Evolutionary conservation across 2,113 vertebrate genomes (phyloP).

Genomic region (Xenopus laevis): DNA sequence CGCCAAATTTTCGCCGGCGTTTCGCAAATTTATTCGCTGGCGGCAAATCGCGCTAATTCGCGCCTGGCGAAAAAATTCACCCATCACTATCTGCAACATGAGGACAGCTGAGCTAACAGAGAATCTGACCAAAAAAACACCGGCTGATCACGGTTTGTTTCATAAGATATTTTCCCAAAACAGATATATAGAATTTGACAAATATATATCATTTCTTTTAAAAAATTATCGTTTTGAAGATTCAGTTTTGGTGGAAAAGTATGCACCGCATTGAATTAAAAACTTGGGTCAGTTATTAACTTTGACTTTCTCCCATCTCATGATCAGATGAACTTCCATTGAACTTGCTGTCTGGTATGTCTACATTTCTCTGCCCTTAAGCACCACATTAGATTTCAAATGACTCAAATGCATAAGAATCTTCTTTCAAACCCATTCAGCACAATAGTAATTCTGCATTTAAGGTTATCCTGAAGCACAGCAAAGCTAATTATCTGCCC

Average conservation of each 20-base stretch:
- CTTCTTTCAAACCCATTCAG: constrained; percentile 42
- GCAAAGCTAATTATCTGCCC: constrained; percentile 52
- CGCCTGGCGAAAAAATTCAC: no score
- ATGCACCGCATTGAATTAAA: constrained; percentile 38
- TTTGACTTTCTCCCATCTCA: constrained; percentile 29
- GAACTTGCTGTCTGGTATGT: constrained; percentile 56
- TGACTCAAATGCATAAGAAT: constrained; percentile 58
- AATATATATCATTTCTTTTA: no score
- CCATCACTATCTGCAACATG: no score
- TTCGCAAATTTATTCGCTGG: no score
- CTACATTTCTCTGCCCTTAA: constrained; percentile 62
- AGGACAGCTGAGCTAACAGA: no score
- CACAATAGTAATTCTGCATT: constrained; percentile 50
- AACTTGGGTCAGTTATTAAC: constrained; percentile 13
- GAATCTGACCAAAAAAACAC: no score
- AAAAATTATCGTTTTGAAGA: background rate
- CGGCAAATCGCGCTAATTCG: no score
- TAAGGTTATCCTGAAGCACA: constrained; percentile 51
- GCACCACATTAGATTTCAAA: constrained; percentile 59
- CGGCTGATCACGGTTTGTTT: no score
- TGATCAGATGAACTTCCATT: constrained; percentile 62
- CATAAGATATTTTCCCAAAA: no score
- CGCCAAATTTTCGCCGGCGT: no score
- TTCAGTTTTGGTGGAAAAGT: constrained; percentile 1
- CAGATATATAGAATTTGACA: no score